Evolutionary conservation across 1,140 invertebrate species (phyloP), one percentile per base, ranked within the genome.

Genomic region (Cotesia glomerata): DNA sequence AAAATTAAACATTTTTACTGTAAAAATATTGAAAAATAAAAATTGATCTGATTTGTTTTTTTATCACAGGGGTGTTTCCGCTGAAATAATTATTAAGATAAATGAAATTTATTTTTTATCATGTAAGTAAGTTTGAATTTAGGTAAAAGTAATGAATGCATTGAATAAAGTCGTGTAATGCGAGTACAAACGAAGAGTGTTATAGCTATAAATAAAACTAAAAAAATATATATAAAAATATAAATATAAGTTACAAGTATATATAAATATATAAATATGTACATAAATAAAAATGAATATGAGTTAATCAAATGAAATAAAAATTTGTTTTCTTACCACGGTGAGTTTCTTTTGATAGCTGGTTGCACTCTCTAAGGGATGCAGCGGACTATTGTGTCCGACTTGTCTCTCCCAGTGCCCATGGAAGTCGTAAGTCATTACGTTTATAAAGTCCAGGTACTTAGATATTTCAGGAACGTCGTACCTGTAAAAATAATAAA

Each of bases 351-450:
- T 96, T 85, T 96, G 93, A 81, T 95, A 94, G 72, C 93, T 93
- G 1, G 94, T 95, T 13, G 95, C 94, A 81, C 93, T 94, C 82
- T 97, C 95, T 3, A 98, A 85, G 0, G 96, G 93, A 84, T 93
- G 96, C 0, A 98, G 89, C 0, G 96, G 96, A 74, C 94, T 94
- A 86, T 97, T 97, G 85, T 97, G 96, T 2, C 96, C 95, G 11
- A 97, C 95, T 79, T 94, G 93, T 76, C 95, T 89, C 82, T 97
- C 95, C 95, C 95, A 97, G 80, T 95, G 94, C 0, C 95, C 95
- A 80, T 97, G 95, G 89, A 97, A 97, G 82, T 97, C 96, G 78
- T 97, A 98, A 1, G 95, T 96, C 95, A 97, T 97, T 4, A 97
- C 92, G 81, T 97, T 97, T 79, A 98, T 95, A 79, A 95, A 96